Conservation (phyloP, 2,797 vertebrate genomes). For the Pristis pectinata region DNA sequence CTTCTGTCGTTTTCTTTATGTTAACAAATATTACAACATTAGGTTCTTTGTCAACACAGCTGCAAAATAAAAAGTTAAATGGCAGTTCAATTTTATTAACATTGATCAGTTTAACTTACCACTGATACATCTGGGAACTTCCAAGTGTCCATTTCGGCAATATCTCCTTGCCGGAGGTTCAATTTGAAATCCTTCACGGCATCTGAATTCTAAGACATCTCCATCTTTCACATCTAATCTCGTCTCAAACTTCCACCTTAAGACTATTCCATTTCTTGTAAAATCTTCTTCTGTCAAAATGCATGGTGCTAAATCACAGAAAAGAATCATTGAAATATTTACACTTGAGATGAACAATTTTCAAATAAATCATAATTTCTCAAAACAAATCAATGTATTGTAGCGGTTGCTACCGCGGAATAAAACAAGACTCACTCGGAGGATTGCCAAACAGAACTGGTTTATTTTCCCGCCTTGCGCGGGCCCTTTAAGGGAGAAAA, state of each 20-base stretch:
- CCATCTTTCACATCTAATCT: not conserved
- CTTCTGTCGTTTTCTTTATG: not conserved
- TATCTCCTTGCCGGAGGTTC: accelerated
- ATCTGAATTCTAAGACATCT: not conserved
- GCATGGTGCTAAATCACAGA: conserved; percentile 49
- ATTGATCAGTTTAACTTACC: not conserved
- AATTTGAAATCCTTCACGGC: accelerated
- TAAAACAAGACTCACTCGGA: too few species aligned
- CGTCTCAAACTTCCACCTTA: accelerated
- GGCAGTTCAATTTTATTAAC: not conserved
- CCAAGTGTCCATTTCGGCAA: conserved; percentile 43
- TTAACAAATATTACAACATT: not conserved
- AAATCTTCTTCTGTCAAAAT: conserved; percentile 38
- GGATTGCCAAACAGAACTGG: too few species aligned
- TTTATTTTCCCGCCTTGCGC: too few species aligned
- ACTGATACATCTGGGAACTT: conserved; percentile 43
- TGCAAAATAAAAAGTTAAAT: not conserved
- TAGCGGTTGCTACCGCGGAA: too few species aligned
- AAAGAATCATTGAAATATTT: not conserved
- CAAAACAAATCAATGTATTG: not conserved
- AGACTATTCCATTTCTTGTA: not conserved
- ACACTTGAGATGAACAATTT: not conserved
- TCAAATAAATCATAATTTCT: not conserved
- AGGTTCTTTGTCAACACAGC: not conserved
- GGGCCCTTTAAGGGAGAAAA: too few species aligned